Percentiles rank a stretch among this genome's conserved stretches.
Evolutionary conservation across 2,797 vertebrate species (phyloP).

Genomic region (Neosalanx taihuensis): DNA sequence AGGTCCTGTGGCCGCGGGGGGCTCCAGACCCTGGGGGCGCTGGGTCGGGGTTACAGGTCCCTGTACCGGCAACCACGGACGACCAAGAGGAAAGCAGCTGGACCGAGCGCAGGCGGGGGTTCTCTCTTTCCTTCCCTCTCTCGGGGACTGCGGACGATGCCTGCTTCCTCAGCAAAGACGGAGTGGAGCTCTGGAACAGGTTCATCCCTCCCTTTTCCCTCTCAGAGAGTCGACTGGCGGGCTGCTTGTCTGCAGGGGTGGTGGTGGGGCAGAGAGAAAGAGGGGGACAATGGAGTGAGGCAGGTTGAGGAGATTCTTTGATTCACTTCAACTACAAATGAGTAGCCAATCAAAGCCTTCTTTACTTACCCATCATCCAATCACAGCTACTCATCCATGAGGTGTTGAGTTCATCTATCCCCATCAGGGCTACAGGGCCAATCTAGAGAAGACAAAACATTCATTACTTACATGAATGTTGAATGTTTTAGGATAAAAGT

Average conservation of each 20-base stretch:
- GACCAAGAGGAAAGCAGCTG: constrained; percentile 68
- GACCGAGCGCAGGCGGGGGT: constrained; percentile 57
- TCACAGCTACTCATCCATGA: constrained; percentile 64
- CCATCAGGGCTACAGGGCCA: constrained; percentile 64
- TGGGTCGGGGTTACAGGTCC: constrained; percentile 40
- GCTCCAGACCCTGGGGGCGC: constrained; percentile 45
- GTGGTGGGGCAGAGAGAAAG: not conserved
- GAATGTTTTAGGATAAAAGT: not conserved
- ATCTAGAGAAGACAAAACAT: constrained; percentile 23
- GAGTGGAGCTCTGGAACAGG: constrained; percentile 59
- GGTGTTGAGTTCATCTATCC: constrained; percentile 77
- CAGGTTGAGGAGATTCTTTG: too few relatives aligned
- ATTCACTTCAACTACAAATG: not conserved
- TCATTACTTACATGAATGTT: not conserved
- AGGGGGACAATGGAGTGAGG: not conserved
- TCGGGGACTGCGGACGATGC: constrained; percentile 61
- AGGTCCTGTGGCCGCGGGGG: constrained; percentile 66
- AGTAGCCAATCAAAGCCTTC: not conserved
- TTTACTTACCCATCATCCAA: constrained; percentile 73
- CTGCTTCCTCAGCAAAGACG: constrained; percentile 66
- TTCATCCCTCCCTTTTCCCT: constrained; percentile 53
- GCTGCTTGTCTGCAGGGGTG: constrained; percentile 61
- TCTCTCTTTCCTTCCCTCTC: constrained; percentile 57
- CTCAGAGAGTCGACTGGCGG: constrained; percentile 52
- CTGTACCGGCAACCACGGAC: constrained; percentile 19